Evolutionary conservation across 2,797 vertebrate genomes (phyloP).

Genomic region (Spea hammondii): DNA sequence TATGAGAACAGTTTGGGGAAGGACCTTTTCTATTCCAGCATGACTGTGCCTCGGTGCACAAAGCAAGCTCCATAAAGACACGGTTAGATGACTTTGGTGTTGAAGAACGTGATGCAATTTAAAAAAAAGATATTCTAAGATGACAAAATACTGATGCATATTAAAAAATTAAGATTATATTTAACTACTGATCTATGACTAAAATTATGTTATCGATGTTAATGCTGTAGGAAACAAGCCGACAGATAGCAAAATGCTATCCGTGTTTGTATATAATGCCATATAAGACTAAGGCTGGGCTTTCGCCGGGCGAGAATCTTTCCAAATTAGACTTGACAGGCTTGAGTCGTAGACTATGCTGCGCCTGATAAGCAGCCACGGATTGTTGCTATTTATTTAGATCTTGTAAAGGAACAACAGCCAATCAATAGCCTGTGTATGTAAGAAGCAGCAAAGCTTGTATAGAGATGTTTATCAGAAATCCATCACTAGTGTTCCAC

Average conservation of each 20-base stretch:
- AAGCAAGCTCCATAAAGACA: no score
- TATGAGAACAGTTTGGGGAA: no score
- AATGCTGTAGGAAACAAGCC: no score
- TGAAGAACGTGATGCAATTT: no score
- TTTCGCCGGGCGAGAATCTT: constrained; percentile 20
- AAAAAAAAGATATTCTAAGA: no score
- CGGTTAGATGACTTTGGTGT: no score
- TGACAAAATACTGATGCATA: no score
- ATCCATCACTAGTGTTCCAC: constrained; percentile 66
- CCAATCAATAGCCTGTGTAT: constrained; percentile 72
- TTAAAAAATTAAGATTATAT: no score
- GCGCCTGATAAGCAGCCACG: constrained; percentile 61
- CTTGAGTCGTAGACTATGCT: constrained; percentile 31
- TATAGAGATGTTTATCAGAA: constrained; percentile 79
- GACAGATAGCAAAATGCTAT: background rate
- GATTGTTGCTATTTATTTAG: constrained; percentile 59
- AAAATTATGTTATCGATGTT: no score
- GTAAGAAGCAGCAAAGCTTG: constrained; percentile 68
- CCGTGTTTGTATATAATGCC: background rate
- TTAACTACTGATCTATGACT: no score
- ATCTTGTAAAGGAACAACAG: constrained; percentile 58
- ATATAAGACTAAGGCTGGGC: constrained; percentile 17
- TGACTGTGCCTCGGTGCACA: no score
- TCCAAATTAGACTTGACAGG: constrained; percentile 47
- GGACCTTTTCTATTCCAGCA: no score